A percentile compares a stretch with the other conserved stretches of the same genome.
Conservation (phyloP, 1,140 invertebrate species). For the Apis laboriosa region DNA sequence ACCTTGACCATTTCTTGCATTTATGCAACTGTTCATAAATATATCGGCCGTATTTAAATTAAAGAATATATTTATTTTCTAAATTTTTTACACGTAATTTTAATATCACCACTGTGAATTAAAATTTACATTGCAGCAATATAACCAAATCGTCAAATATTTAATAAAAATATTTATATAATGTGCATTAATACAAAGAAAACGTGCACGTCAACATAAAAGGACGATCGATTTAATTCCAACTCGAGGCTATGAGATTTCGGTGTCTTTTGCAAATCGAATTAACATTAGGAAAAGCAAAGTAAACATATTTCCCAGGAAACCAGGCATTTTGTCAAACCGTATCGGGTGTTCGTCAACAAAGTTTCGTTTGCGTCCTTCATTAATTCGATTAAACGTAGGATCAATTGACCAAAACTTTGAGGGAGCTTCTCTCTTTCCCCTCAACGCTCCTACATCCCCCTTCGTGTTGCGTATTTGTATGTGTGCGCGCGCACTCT, state of each 20-base stretch:
- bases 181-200: no score
- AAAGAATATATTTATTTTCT: no score
- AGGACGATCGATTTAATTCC: not conserved
- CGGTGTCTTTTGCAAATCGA: not conserved
- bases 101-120: no score
- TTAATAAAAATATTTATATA: no score
- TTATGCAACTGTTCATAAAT: no score
- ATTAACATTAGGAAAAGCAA: not conserved
- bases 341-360: conserved; percentile 3
- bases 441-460: not conserved
- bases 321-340: not conserved
- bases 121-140: no score
- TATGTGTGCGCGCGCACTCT: not conserved
- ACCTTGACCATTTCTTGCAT: not conserved
- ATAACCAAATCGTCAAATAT: no score
- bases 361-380: conserved; percentile 31
- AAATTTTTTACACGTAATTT: no score
- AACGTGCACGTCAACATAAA: not conserved
- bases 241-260: not conserved
- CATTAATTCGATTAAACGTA: conserved; percentile 36
- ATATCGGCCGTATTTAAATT: no score
- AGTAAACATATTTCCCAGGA: conserved; percentile 4
- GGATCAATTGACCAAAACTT: conserved; percentile 21
- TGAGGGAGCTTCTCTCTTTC: not conserved
- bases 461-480: not conserved